These are phyloP conservation scores for Myiozetetes cayanensis DNA, from an alignment of 2,113 vertebrate genomes.

Conservation along the genomic window DNA sequence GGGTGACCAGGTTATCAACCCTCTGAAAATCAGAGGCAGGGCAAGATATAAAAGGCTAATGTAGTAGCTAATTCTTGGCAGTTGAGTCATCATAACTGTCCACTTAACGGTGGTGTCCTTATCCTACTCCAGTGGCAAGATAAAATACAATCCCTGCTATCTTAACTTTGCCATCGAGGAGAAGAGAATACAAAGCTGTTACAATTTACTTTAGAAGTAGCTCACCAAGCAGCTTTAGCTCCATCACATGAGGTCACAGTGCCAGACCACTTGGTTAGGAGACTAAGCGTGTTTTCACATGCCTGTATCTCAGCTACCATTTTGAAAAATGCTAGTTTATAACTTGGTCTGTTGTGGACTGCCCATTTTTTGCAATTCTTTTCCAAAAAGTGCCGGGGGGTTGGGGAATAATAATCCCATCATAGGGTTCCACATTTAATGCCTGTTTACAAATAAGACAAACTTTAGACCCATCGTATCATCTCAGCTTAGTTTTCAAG, in stretches of 20 bases:
- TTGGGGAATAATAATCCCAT: not conserved
- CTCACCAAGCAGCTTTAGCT: not conserved
- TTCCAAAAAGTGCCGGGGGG: not conserved
- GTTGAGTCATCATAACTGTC: not conserved
- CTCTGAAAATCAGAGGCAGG: constrained; percentile 28
- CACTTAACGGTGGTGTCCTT: not conserved
- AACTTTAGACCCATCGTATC: not conserved
- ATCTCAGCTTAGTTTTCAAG: not conserved
- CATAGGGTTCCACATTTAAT: not conserved
- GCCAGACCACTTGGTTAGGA: not conserved
- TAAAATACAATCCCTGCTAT: not conserved
- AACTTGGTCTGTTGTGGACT: not conserved
- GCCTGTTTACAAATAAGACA: not conserved
- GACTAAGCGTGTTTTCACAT: fast-evolving
- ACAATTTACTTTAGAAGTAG: not conserved
- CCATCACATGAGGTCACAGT: not conserved
- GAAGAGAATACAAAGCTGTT: not conserved
- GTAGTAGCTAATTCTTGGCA: constrained; percentile 2
- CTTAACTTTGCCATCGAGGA: not conserved
- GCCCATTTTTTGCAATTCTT: not conserved
- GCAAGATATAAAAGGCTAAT: constrained; percentile 6
- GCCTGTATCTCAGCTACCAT: not conserved
- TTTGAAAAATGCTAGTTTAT: not conserved
- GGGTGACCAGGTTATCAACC: not conserved
- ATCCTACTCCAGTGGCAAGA: not conserved